phyloP scores from a whole-genome alignment of 1,140 invertebrate species.

The Vollenhovia emeryi region DNA sequence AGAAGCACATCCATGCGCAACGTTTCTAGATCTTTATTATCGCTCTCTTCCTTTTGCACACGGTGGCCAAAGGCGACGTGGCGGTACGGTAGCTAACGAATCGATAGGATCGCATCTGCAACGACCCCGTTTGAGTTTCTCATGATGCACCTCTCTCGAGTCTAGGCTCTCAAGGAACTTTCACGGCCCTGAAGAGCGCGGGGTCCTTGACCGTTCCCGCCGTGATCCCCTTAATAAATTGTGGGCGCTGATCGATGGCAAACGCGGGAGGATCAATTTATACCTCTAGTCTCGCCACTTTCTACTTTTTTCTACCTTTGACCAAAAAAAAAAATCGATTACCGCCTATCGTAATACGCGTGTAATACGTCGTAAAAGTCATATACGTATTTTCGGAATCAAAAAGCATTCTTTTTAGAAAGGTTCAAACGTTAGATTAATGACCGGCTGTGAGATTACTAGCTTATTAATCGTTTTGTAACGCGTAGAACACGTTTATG shows the following conservation, averaged over 20 bases:
- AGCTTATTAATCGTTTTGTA: not conserved
- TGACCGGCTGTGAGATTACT: not conserved
- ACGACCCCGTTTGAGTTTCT: slow-evolving; percentile 64
- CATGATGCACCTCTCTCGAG: slow-evolving; percentile 63
- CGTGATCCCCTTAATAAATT: slow-evolving; percentile 72
- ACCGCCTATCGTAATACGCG: not conserved
- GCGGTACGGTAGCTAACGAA: slow-evolving; percentile 1
- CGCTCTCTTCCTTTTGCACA: slow-evolving; percentile 25
- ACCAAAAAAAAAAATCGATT: slow-evolving; percentile 11
- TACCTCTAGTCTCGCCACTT: slow-evolving; percentile 3
- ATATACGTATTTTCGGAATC: not conserved
- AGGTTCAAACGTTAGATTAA: not conserved
- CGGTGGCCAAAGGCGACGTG: slow-evolving; percentile 17
- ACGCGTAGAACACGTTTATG: not conserved
- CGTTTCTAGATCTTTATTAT: slow-evolving; percentile 62
- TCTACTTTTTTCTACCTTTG: not conserved
- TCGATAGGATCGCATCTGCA: slow-evolving; percentile 52
- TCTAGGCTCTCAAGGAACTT: slow-evolving; percentile 67
- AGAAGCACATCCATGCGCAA: not conserved
- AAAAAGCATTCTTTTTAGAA: not conserved
- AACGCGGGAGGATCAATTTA: slow-evolving; percentile 37
- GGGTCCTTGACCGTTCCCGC: slow-evolving; percentile 68
- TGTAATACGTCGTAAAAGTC: not conserved
- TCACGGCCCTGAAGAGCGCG: slow-evolving; percentile 69
- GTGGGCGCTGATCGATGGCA: slow-evolving; percentile 19